These are phyloP conservation scores for Lissonota sp. DNA, from an alignment of 2,888 invertebrate genomes.

Conservation along the genomic window DNA sequence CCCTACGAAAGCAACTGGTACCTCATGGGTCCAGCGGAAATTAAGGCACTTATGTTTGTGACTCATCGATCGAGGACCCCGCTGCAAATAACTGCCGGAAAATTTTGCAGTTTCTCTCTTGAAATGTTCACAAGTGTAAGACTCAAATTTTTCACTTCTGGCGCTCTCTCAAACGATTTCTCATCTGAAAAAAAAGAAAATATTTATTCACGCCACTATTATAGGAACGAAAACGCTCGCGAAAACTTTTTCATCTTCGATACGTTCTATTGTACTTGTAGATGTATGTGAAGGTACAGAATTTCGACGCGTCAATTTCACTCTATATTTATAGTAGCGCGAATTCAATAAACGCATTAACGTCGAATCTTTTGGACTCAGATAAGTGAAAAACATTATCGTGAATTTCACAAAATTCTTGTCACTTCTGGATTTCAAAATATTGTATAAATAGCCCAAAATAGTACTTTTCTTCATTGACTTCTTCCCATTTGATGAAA, in stretches of 20 bases:
- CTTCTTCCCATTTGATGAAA: no score
- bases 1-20: conserved; percentile 73
- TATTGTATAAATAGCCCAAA: no score
- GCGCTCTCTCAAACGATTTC: neutral
- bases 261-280: neutral
- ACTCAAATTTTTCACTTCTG: neutral
- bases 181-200: conserved; percentile 23
- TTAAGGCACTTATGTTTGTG: conserved; percentile 69
- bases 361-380: no score
- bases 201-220: conserved; percentile 20
- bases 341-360: no score
- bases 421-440: no score
- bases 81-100: conserved; percentile 74
- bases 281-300: no score
- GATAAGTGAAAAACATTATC: no score
- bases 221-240: neutral
- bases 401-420: no score
- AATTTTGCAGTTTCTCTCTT: conserved; percentile 73
- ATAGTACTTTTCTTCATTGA: no score
- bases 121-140: conserved; percentile 73
- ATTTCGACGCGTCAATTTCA: no score
- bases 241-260: conserved; percentile 3
- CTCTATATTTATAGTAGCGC: no score
- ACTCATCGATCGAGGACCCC: conserved; percentile 70
- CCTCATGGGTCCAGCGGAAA: conserved; percentile 61